Evolutionary conservation across 2,113 vertebrate genomes (phyloP).

Genomic region (Lutjanus erythropterus): DNA sequence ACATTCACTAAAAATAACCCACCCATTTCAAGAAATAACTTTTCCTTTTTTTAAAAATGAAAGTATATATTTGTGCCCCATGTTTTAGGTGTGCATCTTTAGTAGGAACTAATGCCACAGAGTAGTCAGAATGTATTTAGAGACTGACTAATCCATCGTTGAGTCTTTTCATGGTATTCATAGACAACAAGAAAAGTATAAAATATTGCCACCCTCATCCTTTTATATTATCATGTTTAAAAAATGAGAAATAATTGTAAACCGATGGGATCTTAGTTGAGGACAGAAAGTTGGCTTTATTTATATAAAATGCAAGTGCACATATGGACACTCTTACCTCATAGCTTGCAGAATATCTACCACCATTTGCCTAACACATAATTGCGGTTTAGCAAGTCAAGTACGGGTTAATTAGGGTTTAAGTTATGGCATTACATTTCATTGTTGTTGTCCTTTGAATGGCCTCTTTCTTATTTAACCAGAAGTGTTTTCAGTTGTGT

Average conservation of each 20-base stretch:
- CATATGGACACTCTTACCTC: background rate
- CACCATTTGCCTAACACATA: background rate
- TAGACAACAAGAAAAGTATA: background rate
- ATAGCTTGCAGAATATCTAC: background rate
- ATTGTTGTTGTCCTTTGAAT: background rate
- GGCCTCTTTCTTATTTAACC: background rate
- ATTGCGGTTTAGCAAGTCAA: slow-evolving; percentile 15
- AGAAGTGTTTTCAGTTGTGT: background rate
- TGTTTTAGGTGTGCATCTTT: too few relatives aligned
- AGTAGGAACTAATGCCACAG: background rate
- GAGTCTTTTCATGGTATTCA: background rate
- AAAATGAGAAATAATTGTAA: background rate
- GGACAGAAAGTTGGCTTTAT: background rate
- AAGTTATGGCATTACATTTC: background rate
- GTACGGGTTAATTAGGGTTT: slow-evolving; percentile 20
- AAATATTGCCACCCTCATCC: background rate
- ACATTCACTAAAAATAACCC: too few relatives aligned
- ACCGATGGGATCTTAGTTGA: background rate
- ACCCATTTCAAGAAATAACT: too few relatives aligned
- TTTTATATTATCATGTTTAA: too few relatives aligned
- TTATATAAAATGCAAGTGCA: background rate
- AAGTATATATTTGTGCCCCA: too few relatives aligned
- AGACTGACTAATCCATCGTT: background rate
- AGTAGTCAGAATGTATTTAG: background rate
- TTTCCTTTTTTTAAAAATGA: too few relatives aligned